A percentile compares a stretch with the other conserved stretches of the same genome.
These are phyloP conservation scores for Oreotrochilus melanogaster DNA, from an alignment of 2,113 vertebrate genomes.

Conservation along the genomic window DNA sequence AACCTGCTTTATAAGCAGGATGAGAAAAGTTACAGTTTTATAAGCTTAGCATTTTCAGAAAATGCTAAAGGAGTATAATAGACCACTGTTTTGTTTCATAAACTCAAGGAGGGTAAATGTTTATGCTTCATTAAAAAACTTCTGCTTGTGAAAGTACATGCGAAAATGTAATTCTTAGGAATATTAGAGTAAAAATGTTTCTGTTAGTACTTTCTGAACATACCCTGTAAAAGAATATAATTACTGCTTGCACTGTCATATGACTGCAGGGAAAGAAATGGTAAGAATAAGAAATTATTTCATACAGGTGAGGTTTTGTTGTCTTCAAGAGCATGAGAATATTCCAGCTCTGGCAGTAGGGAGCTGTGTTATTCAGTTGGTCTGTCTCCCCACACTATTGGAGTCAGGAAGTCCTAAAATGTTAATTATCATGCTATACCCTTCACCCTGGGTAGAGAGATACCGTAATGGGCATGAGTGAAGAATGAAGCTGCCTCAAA, in stretches of 20 bases:
- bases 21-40: background rate
- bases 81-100: background rate
- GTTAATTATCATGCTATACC: background rate
- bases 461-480: background rate
- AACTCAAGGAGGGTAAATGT: background rate
- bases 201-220: background rate
- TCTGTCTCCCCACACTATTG: background rate
- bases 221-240: background rate
- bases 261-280: background rate
- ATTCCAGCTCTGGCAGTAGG: background rate
- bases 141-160: background rate
- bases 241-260: background rate
- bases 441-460: background rate
- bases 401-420: background rate
- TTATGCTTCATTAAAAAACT: background rate
- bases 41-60: background rate
- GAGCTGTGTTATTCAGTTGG: background rate
- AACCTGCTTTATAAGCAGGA: background rate
- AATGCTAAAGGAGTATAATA: background rate
- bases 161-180: background rate
- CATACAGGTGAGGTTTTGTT: background rate
- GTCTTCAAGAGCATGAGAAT: background rate
- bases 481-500: conserved; percentile 44
- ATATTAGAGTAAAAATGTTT: background rate
- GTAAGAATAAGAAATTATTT: background rate